A percentile compares a stretch with the other conserved stretches of the same genome.
phyloP scores from a whole-genome alignment of 2,888 invertebrate species.

The Lissonota sp. region DNA sequence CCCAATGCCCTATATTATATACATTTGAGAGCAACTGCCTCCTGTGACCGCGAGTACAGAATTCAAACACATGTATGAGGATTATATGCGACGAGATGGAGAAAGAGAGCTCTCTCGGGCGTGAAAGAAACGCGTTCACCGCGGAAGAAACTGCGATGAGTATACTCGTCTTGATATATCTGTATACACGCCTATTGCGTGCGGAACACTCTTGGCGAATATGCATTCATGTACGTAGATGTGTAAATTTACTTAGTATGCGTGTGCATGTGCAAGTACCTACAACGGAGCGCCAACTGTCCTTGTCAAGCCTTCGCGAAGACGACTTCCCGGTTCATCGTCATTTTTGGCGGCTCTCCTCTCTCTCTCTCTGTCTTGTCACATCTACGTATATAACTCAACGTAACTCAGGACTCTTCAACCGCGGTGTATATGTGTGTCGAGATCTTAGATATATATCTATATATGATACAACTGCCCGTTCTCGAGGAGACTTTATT shows the following conservation, averaged over 20 bases:
- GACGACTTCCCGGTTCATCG: constrained; percentile 24
- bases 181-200: constrained; percentile 6
- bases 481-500: constrained; percentile 18
- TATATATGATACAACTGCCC: neutral
- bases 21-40: constrained; percentile 32
- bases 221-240: neutral
- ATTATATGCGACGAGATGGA: constrained; percentile 7
- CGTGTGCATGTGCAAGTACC: neutral
- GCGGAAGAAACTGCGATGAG: constrained; percentile 51
- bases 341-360: constrained; percentile 7
- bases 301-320: neutral
- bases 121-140: constrained; percentile 65
- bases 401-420: neutral
- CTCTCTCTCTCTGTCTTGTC: neutral
- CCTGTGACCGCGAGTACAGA: constrained; percentile 29
- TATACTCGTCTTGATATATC: constrained; percentile 3
- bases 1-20: neutral
- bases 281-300: constrained; percentile 29
- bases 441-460: too few relatives aligned
- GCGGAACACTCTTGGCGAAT: constrained; percentile 8
- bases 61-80: neutral
- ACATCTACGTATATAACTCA: neutral
- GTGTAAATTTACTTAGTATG: neutral
- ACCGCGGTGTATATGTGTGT: too few relatives aligned
- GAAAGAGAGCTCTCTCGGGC: constrained; percentile 57